A percentile compares a stretch with the other conserved stretches of the same genome.
These are phyloP conservation scores for Drosophila flavopinicola DNA, from an alignment of 2,888 invertebrate species.

Conservation along the genomic window DNA sequence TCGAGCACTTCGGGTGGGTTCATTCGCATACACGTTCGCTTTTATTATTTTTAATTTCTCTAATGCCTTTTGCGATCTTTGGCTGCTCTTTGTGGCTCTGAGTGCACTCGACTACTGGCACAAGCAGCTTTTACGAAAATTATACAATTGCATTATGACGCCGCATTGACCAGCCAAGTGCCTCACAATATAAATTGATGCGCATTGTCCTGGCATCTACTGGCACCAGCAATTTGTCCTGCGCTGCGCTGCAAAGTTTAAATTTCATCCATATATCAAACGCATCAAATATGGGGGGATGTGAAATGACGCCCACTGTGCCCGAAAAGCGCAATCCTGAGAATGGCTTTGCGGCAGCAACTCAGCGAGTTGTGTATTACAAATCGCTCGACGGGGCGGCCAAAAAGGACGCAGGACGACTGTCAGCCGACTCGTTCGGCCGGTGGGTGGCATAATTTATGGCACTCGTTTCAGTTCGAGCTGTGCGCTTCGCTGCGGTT, in stretches of 20 bases:
- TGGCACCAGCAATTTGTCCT: constrained; percentile 22
- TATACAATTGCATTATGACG: constrained; percentile 80
- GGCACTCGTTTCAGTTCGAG: constrained; percentile 52
- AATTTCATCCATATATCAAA: constrained; percentile 71
- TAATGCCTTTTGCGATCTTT: constrained; percentile 65
- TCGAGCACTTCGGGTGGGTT: constrained; percentile 42
- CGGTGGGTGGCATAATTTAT: constrained; percentile 80
- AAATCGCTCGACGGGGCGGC: constrained; percentile 82
- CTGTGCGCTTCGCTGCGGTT: constrained; percentile 65
- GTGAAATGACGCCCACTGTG: constrained; percentile 33
- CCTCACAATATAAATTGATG: constrained; percentile 59
- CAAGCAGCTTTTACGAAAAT: constrained; percentile 73
- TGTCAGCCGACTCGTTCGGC: constrained; percentile 48
- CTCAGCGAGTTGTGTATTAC: constrained; percentile 69
- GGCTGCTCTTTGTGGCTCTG: constrained; percentile 29
- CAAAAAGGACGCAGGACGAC: constrained; percentile 43
- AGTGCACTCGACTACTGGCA: constrained; percentile 52
- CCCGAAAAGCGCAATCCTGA: constrained; percentile 78
- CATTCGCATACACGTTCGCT: constrained; percentile 67
- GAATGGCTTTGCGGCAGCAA: constrained; percentile 39
- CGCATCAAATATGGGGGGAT: constrained; percentile 46
- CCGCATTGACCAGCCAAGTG: constrained; percentile 67
- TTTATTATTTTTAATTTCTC: constrained; percentile 65
- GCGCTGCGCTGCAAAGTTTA: constrained; percentile 54
- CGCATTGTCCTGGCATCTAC: constrained; percentile 35